Evolutionary conservation across 2,113 vertebrate species (phyloP).

Genomic region (Dascyllus trimaculatus): DNA sequence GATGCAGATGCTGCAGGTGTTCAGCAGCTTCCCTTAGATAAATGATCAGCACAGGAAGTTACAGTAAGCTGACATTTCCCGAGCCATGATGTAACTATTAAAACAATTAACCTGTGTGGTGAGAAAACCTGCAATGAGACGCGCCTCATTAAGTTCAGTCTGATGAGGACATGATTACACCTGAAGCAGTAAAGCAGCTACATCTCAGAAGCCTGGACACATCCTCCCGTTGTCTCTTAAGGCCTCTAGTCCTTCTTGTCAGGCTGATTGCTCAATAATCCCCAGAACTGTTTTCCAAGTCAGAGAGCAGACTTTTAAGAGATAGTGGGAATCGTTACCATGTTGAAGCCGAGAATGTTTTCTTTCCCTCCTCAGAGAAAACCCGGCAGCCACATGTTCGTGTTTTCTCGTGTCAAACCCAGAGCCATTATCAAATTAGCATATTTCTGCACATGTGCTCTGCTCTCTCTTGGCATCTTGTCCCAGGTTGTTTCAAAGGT

Average conservation of each 20-base stretch:
- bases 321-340: conserved; percentile 26
- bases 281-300: not conserved
- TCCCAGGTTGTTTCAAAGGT: not conserved
- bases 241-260: not conserved
- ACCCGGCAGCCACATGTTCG: conserved; percentile 33
- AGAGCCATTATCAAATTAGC: conserved; percentile 27
- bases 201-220: not conserved
- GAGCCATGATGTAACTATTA: conserved; percentile 15
- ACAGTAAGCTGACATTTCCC: conserved; percentile 12
- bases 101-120: not conserved
- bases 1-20: conserved; percentile 5
- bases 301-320: conserved; percentile 1
- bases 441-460: conserved; percentile 31
- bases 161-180: conserved; percentile 26
- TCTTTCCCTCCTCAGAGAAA: conserved; percentile 7
- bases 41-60: not conserved
- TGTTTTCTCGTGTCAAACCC: conserved; percentile 14
- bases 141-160: conserved; percentile 7
- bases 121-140: conserved; percentile 14
- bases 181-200: conserved; percentile 1
- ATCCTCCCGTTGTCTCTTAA: not conserved
- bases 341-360: conserved; percentile 5
- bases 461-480: not conserved
- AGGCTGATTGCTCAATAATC: not conserved
- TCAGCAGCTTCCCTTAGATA: not conserved